Evolutionary conservation across 2,888 invertebrate genomes (phyloP).

Genomic region (Glyphotaelius pellucidus): DNA sequence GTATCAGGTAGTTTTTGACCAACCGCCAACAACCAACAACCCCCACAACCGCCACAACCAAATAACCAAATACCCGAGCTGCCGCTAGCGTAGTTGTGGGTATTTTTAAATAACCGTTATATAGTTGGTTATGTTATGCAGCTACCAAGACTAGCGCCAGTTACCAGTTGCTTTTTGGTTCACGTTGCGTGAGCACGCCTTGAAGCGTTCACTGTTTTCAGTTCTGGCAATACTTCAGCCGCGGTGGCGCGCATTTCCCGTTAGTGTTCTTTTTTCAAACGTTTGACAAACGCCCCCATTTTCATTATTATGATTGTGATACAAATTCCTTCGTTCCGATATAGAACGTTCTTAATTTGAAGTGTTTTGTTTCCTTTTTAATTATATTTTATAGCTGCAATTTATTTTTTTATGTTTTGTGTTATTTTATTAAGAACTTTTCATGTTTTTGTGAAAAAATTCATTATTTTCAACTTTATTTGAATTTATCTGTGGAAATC

Average conservation of each 20-base stretch:
- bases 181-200: constrained; percentile 46
- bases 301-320: constrained; percentile 3
- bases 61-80: no score
- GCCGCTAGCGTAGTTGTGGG: no score
- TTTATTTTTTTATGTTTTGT: neutral
- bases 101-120: no score
- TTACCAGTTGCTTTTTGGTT: constrained; percentile 54
- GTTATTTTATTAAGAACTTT: constrained; percentile 3
- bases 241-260: constrained; percentile 48
- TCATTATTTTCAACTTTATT: neutral
- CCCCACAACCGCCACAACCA: no score
- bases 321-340: neutral
- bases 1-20: no score
- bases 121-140: no score
- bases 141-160: no score
- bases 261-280: constrained; percentile 50
- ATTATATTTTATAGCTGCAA: neutral
- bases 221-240: neutral
- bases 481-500: neutral
- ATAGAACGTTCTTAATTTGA: neutral
- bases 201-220: neutral
- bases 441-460: neutral
- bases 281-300: neutral
- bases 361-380: constrained; percentile 4
- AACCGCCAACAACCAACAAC: no score